Conservation (phyloP, 2,113 vertebrate species). For the Peromyscus californicus region DNA sequence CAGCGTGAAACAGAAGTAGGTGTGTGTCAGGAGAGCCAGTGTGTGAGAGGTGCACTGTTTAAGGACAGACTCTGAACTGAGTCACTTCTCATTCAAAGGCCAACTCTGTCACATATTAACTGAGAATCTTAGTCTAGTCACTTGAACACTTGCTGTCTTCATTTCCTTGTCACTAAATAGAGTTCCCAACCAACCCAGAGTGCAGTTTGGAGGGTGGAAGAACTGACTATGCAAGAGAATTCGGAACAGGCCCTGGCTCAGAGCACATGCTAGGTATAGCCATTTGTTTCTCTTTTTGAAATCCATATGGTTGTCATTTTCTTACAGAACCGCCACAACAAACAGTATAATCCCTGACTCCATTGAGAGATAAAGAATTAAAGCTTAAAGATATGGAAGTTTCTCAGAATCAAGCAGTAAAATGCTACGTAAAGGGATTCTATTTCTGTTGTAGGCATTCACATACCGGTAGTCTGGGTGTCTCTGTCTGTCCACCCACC, state of each 20-base stretch:
- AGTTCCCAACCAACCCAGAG: not conserved
- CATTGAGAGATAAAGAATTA: not conserved
- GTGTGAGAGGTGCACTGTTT: not conserved
- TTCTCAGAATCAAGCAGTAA: not conserved
- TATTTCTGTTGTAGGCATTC: not conserved
- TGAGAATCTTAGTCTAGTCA: not conserved
- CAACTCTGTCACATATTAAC: not conserved
- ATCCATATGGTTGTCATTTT: not conserved
- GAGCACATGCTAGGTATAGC: not conserved
- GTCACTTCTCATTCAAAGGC: not conserved
- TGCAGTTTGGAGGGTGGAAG: not conserved
- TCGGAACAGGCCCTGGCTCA: not conserved
- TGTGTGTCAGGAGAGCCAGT: too few species aligned
- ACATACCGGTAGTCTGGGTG: not conserved
- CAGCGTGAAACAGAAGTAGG: not conserved
- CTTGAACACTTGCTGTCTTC: not conserved
- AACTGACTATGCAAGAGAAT: not conserved
- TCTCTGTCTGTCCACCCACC: too few species aligned
- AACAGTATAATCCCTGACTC: not conserved
- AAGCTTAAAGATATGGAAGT: not conserved
- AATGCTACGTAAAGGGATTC: accelerated
- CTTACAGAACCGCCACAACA: not conserved
- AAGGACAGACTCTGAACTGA: not conserved
- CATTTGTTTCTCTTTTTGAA: not conserved
- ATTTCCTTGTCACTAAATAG: not conserved